Evolutionary conservation across 2,888 invertebrate species (phyloP).

Genomic region (Anaspis maculata): DNA sequence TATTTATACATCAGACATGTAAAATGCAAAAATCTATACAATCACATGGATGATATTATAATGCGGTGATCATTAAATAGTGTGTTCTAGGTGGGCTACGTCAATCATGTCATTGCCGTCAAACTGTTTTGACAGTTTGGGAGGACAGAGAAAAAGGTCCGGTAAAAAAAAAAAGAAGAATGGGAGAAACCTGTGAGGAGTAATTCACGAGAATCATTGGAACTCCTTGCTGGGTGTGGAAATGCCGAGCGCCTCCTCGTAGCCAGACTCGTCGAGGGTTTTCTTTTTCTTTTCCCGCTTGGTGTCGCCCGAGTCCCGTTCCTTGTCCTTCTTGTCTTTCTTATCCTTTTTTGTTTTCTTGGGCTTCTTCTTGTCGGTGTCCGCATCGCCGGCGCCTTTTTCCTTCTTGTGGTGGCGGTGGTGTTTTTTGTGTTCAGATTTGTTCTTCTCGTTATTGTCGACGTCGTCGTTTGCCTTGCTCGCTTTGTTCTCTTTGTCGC

Average conservation of each 20-base stretch:
- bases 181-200: too few species aligned
- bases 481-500: neutral
- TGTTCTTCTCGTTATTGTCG: slow-evolving; percentile 2
- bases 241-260: slow-evolving; percentile 86
- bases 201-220: too few species aligned
- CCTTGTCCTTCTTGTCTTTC: slow-evolving; percentile 28
- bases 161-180: too few species aligned
- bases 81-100: too few species aligned
- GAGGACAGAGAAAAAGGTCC: too few species aligned
- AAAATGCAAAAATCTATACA: too few species aligned
- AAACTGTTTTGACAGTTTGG: too few species aligned
- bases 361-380: slow-evolving; percentile 19
- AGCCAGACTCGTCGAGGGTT: slow-evolving; percentile 58
- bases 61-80: too few species aligned
- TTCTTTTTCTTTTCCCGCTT: slow-evolving; percentile 6
- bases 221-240: slow-evolving; percentile 87
- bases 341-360: slow-evolving; percentile 31
- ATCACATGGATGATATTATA: too few species aligned
- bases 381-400: slow-evolving; percentile 36
- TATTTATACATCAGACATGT: too few species aligned
- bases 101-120: too few species aligned
- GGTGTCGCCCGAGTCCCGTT: slow-evolving; percentile 21
- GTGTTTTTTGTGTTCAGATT: slow-evolving; percentile 40
- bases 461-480: neutral
- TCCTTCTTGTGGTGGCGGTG: slow-evolving; percentile 34